These are phyloP conservation scores for Zingel zingel DNA, from an alignment of 2,113 vertebrate species.

Conservation along the genomic window DNA sequence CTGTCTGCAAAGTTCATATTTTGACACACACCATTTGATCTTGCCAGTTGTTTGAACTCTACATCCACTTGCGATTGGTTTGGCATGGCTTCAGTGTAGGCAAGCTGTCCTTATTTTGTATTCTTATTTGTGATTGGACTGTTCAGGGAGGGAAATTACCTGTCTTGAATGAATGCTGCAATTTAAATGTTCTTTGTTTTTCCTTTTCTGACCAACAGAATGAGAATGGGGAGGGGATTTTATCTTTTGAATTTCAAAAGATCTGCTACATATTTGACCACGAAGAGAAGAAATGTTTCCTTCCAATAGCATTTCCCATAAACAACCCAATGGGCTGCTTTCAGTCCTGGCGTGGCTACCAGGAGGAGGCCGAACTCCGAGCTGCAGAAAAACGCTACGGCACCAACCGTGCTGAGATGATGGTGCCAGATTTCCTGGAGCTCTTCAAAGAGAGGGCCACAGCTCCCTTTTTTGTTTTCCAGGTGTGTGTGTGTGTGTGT, in stretches of 20 bases:
- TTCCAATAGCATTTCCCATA: slow-evolving; percentile 91
- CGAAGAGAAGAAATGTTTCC: slow-evolving; percentile 88
- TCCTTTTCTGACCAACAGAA: slow-evolving; percentile 79
- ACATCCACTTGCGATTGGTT: background rate
- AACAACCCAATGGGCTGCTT: slow-evolving; percentile 86
- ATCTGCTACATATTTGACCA: slow-evolving; percentile 91
- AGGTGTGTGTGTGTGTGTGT: slow-evolving; percentile 81
- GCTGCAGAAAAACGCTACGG: slow-evolving; percentile 91
- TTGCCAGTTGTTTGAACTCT: background rate
- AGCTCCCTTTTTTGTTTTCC: slow-evolving; percentile 97
- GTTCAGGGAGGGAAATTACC: too few species aligned
- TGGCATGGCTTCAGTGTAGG: background rate
- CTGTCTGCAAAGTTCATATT: background rate
- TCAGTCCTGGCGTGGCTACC: slow-evolving; percentile 91
- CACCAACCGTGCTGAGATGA: slow-evolving; percentile 95
- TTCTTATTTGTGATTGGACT: background rate
- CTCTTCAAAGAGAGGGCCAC: slow-evolving; percentile 96
- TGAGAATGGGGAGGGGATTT: slow-evolving; percentile 84
- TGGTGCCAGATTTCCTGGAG: slow-evolving; percentile 95
- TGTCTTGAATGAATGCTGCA: background rate
- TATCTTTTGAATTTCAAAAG: slow-evolving; percentile 97
- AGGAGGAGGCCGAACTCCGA: slow-evolving; percentile 91
- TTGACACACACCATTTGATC: background rate
- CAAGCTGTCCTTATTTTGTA: background rate
- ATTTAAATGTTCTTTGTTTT: background rate